phyloP scores from a whole-genome alignment of 2,888 invertebrate species.

The Sialis lutaria region DNA sequence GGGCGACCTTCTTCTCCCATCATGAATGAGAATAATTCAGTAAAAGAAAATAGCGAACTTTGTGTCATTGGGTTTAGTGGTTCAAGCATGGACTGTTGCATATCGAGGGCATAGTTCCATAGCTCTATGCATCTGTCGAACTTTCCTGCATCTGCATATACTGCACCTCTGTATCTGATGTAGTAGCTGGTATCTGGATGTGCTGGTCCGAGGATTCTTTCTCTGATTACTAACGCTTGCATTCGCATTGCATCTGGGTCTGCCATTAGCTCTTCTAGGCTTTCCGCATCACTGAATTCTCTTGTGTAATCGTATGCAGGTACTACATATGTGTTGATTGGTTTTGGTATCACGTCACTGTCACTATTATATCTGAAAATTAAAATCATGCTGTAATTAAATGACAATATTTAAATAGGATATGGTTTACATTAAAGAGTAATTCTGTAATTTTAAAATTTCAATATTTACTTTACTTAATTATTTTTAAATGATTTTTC shows the following conservation, averaged over 20 bases:
- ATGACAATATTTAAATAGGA: no score
- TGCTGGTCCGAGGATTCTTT: slow-evolving; percentile 80
- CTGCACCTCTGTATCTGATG: slow-evolving; percentile 52
- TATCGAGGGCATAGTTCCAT: slow-evolving; percentile 93
- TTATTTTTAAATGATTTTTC: neutral
- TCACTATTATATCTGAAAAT: slow-evolving; percentile 36
- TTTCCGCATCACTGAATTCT: slow-evolving; percentile 64
- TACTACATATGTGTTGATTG: slow-evolving; percentile 47
- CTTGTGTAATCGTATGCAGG: slow-evolving; percentile 77
- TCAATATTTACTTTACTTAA: no score
- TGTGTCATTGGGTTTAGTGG: slow-evolving; percentile 90
- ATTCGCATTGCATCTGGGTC: slow-evolving; percentile 95
- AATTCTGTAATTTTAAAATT: neutral
- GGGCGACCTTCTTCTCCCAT: slow-evolving; percentile 68
- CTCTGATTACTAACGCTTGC: slow-evolving; percentile 83
- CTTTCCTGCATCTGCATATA: slow-evolving; percentile 89
- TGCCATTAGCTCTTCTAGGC: slow-evolving; percentile 69
- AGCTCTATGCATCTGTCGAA: slow-evolving; percentile 82
- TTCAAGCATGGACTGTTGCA: slow-evolving; percentile 86
- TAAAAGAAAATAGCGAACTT: slow-evolving; percentile 84
- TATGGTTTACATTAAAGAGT: slow-evolving; percentile 2
- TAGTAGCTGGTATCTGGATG: slow-evolving; percentile 96
- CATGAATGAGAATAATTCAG: slow-evolving; percentile 90
- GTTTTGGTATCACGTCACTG: slow-evolving; percentile 55
- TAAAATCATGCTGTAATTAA: no score